phyloP scores from a whole-genome alignment of 1,140 invertebrate genomes.

The Choristoneura fumiferana region DNA sequence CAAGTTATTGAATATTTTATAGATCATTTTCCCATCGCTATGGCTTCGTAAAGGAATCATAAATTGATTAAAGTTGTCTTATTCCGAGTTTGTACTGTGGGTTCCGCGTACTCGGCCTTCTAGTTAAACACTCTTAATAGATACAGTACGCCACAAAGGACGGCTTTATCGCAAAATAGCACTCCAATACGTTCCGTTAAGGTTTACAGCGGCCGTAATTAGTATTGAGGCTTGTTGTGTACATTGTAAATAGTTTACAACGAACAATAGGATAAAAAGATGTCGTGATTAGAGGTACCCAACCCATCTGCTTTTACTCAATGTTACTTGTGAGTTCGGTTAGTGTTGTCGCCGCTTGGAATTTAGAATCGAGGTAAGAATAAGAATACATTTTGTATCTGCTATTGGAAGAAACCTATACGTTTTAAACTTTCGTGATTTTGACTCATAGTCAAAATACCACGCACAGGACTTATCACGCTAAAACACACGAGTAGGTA shows the following conservation, averaged over 20 bases:
- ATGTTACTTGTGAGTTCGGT: slow-evolving; percentile 6
- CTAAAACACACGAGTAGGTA: no score
- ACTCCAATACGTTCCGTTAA: neutral
- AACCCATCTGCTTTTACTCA: slow-evolving; percentile 10
- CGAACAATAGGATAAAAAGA: slow-evolving; percentile 18
- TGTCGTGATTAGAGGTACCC: slow-evolving; percentile 11
- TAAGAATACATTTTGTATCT: neutral
- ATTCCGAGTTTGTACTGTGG: neutral
- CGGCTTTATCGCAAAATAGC: neutral
- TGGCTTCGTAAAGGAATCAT: neutral
- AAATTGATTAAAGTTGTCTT: slow-evolving; percentile 5
- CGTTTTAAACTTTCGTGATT: no score
- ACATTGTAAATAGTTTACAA: slow-evolving; percentile 15
- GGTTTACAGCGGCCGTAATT: neutral
- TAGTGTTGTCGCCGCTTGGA: slow-evolving; percentile 4
- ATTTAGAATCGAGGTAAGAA: neutral
- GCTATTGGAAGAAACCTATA: no score
- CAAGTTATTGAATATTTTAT: no score
- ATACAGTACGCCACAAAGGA: neutral
- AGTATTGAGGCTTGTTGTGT: neutral
- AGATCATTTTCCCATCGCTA: no score
- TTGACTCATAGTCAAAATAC: no score
- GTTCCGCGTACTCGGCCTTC: slow-evolving; percentile 13
- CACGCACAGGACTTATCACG: no score
- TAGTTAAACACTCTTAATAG: slow-evolving; percentile 19